phyloP scores from a whole-genome alignment of 2,113 vertebrate species.

The Pterocles orientalis region DNA sequence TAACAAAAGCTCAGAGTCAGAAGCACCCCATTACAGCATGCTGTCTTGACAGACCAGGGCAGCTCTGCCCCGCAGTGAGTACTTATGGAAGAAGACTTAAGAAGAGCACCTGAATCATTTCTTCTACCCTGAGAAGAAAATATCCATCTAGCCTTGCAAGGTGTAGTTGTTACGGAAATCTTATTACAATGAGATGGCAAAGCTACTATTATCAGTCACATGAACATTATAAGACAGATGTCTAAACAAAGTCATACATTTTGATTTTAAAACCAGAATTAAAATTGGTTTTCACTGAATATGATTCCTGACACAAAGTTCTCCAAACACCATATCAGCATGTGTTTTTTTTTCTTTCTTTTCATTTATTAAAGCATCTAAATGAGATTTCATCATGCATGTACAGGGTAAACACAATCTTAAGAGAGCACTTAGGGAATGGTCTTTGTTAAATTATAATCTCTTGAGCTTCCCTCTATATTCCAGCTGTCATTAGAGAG shows the following conservation, averaged over 20 bases:
- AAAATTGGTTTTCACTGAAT: neutral
- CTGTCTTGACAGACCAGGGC: neutral
- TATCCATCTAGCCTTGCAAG: neutral
- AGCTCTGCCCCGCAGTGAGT: neutral
- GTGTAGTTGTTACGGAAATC: neutral
- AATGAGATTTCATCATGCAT: neutral
- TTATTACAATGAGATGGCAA: neutral
- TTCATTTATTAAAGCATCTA: neutral
- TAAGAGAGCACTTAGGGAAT: neutral
- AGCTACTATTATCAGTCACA: neutral
- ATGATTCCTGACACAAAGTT: neutral
- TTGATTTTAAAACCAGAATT: neutral
- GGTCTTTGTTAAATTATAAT: neutral
- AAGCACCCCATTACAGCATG: fast-evolving
- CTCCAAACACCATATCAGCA: neutral
- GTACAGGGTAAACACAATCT: neutral
- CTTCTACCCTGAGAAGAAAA: neutral
- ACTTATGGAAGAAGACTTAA: neutral
- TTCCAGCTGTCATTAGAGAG: neutral
- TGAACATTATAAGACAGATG: fast-evolving
- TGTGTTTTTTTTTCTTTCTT: neutral
- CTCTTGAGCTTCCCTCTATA: neutral
- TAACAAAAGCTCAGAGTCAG: neutral
- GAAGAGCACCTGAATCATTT: neutral
- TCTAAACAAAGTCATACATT: neutral